Conservation (phyloP, 2,888 invertebrate species). For the Panopea generosa region DNA sequence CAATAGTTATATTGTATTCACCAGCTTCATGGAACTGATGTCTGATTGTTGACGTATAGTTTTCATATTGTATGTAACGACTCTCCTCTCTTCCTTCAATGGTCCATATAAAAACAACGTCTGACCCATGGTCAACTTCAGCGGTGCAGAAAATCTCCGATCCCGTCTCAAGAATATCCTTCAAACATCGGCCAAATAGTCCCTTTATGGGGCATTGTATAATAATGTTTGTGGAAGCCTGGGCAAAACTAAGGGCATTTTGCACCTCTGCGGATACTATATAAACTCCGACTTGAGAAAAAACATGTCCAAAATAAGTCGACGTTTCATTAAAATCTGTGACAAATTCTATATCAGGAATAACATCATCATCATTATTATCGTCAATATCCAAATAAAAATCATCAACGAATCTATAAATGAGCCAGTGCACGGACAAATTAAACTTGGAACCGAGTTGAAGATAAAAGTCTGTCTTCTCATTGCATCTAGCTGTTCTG, state of each 20-base stretch:
- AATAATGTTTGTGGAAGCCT: constrained; percentile 45
- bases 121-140: constrained; percentile 68
- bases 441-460: constrained; percentile 40
- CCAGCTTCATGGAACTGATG: constrained; percentile 41
- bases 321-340: constrained; percentile 37
- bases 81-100: constrained; percentile 45
- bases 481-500: constrained; percentile 24
- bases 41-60: constrained; percentile 31
- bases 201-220: constrained; percentile 68
- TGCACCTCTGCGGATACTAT: constrained; percentile 51
- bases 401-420: constrained; percentile 14
- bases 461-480: constrained; percentile 28
- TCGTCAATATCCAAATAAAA: not conserved
- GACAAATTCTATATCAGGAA: constrained; percentile 24
- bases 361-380: not conserved
- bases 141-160: constrained; percentile 67
- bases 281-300: constrained; percentile 66
- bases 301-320: constrained; percentile 52
- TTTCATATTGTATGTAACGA: constrained; percentile 28
- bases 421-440: constrained; percentile 42
- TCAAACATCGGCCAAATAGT: constrained; percentile 58
- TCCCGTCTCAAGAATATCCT: constrained; percentile 50
- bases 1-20: constrained; percentile 43
- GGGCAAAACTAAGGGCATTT: constrained; percentile 65
- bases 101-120: constrained; percentile 74